Evolutionary conservation across 1,140 invertebrate species (phyloP).

Genomic region (Dreissena rostriformis): DNA sequence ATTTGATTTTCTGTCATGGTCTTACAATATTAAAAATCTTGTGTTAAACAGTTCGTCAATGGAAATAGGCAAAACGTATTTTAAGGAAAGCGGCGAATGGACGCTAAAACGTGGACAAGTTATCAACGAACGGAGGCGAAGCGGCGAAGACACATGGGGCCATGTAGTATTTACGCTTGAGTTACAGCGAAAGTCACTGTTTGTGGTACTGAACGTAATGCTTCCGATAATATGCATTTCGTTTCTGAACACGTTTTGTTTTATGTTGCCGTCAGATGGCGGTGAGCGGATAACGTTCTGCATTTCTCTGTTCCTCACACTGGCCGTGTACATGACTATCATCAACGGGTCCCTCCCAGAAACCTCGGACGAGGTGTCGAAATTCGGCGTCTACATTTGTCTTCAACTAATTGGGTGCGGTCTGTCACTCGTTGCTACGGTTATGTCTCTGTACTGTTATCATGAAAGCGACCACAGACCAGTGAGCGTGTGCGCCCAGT

Average conservation of each 20-base stretch:
- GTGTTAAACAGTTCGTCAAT: conserved; percentile 4
- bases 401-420: conserved; percentile 44
- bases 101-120: neutral
- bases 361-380: conserved; percentile 54
- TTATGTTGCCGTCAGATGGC: conserved; percentile 49
- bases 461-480: neutral
- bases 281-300: conserved; percentile 61
- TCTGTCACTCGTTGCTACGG: conserved; percentile 25
- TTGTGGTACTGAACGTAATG: conserved; percentile 53
- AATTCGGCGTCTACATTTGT: conserved; percentile 78
- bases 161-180: conserved; percentile 39
- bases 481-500: neutral
- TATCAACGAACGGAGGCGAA: neutral
- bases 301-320: conserved; percentile 58
- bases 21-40: conserved; percentile 83
- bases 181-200: conserved; percentile 25
- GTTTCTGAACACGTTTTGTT: conserved; percentile 42
- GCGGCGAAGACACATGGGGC: conserved; percentile 8
- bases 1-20: conserved; percentile 99
- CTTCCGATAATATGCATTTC: conserved; percentile 60
- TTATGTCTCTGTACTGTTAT: conserved; percentile 37
- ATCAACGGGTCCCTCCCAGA: conserved; percentile 52
- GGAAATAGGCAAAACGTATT: neutral
- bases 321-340: conserved; percentile 55
- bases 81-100: conserved; percentile 45